Evolutionary conservation across 2,888 invertebrate species (phyloP).

Genomic region (Tachina grossa): DNA sequence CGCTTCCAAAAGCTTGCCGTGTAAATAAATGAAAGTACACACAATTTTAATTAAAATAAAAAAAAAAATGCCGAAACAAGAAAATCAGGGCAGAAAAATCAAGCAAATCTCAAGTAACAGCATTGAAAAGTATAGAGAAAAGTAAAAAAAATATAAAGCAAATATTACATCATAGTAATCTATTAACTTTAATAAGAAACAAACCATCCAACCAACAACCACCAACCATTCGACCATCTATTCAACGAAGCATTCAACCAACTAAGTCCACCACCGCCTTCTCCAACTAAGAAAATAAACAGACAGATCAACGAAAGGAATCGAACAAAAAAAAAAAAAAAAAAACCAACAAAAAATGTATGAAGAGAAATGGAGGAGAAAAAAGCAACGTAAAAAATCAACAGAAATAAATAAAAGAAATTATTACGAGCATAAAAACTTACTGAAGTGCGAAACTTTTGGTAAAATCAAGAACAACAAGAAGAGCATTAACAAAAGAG

Average conservation of each 20-base stretch:
- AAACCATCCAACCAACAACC: slow-evolving; percentile 10
- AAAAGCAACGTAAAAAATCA: slow-evolving; percentile 7
- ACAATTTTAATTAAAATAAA: slow-evolving; percentile 33
- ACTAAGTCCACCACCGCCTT: background rate
- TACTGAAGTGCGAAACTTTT: slow-evolving; percentile 69
- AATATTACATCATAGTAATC: slow-evolving; percentile 66
- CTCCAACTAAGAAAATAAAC: slow-evolving; percentile 16
- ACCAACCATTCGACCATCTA: slow-evolving; percentile 21
- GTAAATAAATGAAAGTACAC: slow-evolving; percentile 34
- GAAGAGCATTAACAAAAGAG: background rate
- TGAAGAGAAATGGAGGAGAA: slow-evolving; percentile 26
- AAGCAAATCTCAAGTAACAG: slow-evolving; percentile 12
- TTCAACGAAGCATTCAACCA: slow-evolving; percentile 26
- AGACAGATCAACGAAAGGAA: slow-evolving; percentile 36
- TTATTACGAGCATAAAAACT: slow-evolving; percentile 68
- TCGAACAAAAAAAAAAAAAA: slow-evolving; percentile 20
- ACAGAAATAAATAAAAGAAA: slow-evolving; percentile 62
- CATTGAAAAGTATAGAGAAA: slow-evolving; percentile 7
- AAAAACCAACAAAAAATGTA: background rate
- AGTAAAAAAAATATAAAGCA: slow-evolving; percentile 50
- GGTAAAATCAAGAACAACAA: slow-evolving; percentile 47
- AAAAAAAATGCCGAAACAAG: slow-evolving; percentile 42
- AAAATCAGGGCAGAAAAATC: background rate
- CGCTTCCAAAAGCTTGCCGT: background rate
- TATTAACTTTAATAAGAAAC: slow-evolving; percentile 64